Conservation (phyloP, 2,888 invertebrate species). For the Clusia tigrina region DNA sequence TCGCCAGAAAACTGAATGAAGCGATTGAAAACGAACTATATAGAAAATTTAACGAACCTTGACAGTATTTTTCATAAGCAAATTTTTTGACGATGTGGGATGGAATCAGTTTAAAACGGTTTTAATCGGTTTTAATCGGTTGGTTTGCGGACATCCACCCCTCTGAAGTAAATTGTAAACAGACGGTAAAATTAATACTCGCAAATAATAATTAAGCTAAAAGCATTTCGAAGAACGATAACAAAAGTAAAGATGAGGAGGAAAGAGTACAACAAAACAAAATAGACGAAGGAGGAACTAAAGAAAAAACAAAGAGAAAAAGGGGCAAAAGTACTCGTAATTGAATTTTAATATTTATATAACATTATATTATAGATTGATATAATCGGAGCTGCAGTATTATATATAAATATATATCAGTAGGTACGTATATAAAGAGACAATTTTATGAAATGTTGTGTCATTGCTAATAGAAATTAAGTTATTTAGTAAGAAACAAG, state of each 20-base stretch:
- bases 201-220: background rate
- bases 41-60: background rate
- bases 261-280: background rate
- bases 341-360: background rate
- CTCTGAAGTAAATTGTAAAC: no score
- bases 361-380: no score
- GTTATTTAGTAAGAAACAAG: background rate
- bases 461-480: background rate
- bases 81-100: no score
- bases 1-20: no score
- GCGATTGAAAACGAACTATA: no score
- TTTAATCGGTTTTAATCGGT: background rate
- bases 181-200: background rate
- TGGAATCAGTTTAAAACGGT: background rate
- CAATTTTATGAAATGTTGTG: conserved; percentile 1
- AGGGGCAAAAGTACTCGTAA: no score
- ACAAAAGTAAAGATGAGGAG: background rate
- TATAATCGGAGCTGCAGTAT: background rate
- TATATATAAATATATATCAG: background rate
- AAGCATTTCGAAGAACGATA: background rate
- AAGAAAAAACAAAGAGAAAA: background rate
- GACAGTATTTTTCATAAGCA: conserved; percentile 23
- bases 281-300: background rate
- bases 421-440: no score
- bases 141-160: no score